These are phyloP conservation scores for Trialeurodes vaporariorum DNA, from an alignment of 1,140 invertebrate genomes.

Conservation along the genomic window DNA sequence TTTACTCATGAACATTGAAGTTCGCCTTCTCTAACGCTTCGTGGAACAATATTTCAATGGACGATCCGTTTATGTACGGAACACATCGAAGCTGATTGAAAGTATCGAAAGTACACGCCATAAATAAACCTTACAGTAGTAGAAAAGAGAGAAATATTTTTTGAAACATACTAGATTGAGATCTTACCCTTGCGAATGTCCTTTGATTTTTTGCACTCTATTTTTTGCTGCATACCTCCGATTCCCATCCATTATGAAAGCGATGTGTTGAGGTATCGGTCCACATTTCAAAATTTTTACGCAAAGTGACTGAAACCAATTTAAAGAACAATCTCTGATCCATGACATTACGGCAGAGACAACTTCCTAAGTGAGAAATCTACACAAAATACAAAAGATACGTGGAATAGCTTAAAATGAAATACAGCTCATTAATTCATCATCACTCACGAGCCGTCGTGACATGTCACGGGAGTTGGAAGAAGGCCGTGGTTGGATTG, in stretches of 20 bases:
- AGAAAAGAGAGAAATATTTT: slow-evolving; percentile 5
- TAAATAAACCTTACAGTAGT: neutral
- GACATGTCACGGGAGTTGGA: no score
- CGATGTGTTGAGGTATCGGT: slow-evolving; percentile 77
- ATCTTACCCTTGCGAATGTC: slow-evolving; percentile 69
- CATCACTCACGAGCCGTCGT: no score
- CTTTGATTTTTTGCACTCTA: slow-evolving; percentile 60
- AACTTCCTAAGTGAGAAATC: no score
- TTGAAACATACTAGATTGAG: slow-evolving; percentile 10
- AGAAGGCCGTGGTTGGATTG: no score
- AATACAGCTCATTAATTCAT: no score
- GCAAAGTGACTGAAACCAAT: slow-evolving; percentile 61
- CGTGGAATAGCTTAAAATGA: neutral
- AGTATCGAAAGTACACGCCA: no score
- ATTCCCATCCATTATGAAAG: slow-evolving; percentile 99
- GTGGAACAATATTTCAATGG: no score
- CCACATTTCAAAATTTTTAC: slow-evolving; percentile 71
- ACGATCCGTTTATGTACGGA: no score
- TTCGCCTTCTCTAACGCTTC: no score
- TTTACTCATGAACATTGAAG: no score
- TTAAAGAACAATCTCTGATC: slow-evolving; percentile 59
- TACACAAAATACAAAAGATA: no score
- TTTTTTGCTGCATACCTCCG: slow-evolving; percentile 81
- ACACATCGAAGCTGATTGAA: no score
- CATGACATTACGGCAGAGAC: slow-evolving; percentile 49